phyloP scores from a whole-genome alignment of 2,888 invertebrate genomes.

The Axea sp. region DNA sequence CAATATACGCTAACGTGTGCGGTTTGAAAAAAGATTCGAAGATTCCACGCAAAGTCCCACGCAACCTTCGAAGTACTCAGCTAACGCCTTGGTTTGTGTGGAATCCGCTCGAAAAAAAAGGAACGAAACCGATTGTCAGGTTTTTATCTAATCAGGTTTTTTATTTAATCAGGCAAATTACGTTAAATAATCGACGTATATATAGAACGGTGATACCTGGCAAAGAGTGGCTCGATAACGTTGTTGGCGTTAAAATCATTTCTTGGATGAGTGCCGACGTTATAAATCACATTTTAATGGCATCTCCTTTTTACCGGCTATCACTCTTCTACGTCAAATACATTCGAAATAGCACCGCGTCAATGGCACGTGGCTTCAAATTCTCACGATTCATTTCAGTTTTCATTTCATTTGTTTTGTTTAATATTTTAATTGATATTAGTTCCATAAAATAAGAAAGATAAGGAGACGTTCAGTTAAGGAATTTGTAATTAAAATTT shows the following conservation, averaged over 20 bases:
- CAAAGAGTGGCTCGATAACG: slow-evolving; percentile 16
- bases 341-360: slow-evolving; percentile 24
- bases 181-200: slow-evolving; percentile 37
- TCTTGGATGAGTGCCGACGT: slow-evolving; percentile 37
- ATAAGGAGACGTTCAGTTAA: neutral
- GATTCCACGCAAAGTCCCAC: slow-evolving; percentile 47
- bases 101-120: slow-evolving; percentile 34
- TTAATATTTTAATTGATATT: slow-evolving; percentile 5
- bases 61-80: slow-evolving; percentile 28
- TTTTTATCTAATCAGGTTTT: no score
- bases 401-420: neutral
- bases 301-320: slow-evolving; percentile 25
- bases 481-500: neutral
- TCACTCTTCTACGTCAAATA: slow-evolving; percentile 36
- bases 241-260: slow-evolving; percentile 46
- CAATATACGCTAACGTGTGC: slow-evolving; percentile 51
- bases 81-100: slow-evolving; percentile 29
- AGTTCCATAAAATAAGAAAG: neutral
- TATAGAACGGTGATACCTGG: slow-evolving; percentile 1
- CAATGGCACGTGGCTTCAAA: slow-evolving; percentile 45
- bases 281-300: slow-evolving; percentile 51
- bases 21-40: slow-evolving; percentile 40
- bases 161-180: no score
- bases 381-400: slow-evolving; percentile 20
- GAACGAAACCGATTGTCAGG: slow-evolving; percentile 10